Evolutionary conservation across 1,140 invertebrate species (phyloP), one percentile per base, ranked within the genome.

Genomic region (Drosophila bocki): DNA sequence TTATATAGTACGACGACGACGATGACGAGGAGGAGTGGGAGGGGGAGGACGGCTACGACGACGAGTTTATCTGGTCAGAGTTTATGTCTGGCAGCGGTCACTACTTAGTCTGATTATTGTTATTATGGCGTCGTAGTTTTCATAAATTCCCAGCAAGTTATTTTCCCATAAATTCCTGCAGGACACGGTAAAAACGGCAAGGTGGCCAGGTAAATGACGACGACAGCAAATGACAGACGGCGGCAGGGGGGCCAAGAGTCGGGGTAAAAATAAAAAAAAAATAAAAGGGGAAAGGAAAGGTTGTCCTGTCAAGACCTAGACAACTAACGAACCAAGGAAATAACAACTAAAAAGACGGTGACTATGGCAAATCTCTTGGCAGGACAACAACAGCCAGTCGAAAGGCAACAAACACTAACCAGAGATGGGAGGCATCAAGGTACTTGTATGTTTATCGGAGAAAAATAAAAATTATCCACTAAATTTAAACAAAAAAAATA

Each of bases 91-190:
- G 85, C 83, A 88, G 85, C 85, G 85, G 85, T 90, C 85, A 88
- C 85, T 90, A 90, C 85, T 88, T 90, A 88, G 85, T 88, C 85
- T 90, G 86, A 90, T 90, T 88, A 88, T 88, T 84, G 85, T 90
- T 88, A 90, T 88, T 88, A 88, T 90, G 85, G 85, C 85, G 85
- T 85, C 85, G 81, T 84, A 88, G 85, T 87, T 87, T 87, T 88
- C 83, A 88, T 88, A 88, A 90, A 88, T 88, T 90, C 75, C 74
- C 84, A 90, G 67, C 80, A 90, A 90, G 84, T 90, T 90, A 88
- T 88, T 81, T 88, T 88, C 82, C 81, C 85, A 90, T 90, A 84
- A 88, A 90, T 88, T 90, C 75, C 56, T 15, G 39, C 62, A 65
- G 62, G 62, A 65, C 72, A 81, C 61, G 13, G n/a, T 12, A 50